A percentile compares a stretch with the other conserved stretches of the same genome.
These are phyloP conservation scores for Phasia obesa DNA, from an alignment of 2,888 invertebrate species.

Conservation along the genomic window DNA sequence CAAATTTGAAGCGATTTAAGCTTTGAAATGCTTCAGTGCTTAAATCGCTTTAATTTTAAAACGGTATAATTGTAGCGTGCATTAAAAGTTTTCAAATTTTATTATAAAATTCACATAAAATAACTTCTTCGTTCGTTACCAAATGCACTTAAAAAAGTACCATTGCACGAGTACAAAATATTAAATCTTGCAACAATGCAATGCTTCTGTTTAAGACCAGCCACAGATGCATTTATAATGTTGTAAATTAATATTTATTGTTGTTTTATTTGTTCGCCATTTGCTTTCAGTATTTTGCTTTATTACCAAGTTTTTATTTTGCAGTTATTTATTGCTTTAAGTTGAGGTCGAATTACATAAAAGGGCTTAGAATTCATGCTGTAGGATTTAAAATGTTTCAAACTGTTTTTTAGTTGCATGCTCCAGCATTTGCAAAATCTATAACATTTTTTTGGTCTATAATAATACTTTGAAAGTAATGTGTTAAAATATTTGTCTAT, in stretches of 20 bases:
- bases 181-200: not conserved
- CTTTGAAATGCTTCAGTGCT: too few relatives aligned
- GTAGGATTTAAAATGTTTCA: slow-evolving; percentile 5
- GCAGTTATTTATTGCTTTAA: not conserved
- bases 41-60: too few relatives aligned
- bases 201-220: slow-evolving; percentile 1
- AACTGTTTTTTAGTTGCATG: not conserved
- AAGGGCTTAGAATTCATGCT: slow-evolving; percentile 21
- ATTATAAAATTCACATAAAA: too few relatives aligned
- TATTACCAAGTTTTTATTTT: not conserved
- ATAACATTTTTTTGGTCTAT: too few relatives aligned
- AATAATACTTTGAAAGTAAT: too few relatives aligned
- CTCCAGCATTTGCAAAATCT: not conserved
- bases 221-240: slow-evolving; percentile 8
- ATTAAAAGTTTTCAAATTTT: too few relatives aligned
- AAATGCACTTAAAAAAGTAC: not conserved
- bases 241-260: slow-evolving; percentile 9
- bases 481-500: too few relatives aligned
- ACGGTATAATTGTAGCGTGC: too few relatives aligned
- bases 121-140: not conserved
- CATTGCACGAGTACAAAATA: not conserved
- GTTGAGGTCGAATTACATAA: slow-evolving; percentile 30
- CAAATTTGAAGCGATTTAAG: too few relatives aligned
- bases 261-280: not conserved
- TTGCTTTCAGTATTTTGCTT: slow-evolving; percentile 12